These are phyloP conservation scores for Nyctibius bracteatus DNA, from an alignment of 2,113 vertebrate species.

Conservation along the genomic window DNA sequence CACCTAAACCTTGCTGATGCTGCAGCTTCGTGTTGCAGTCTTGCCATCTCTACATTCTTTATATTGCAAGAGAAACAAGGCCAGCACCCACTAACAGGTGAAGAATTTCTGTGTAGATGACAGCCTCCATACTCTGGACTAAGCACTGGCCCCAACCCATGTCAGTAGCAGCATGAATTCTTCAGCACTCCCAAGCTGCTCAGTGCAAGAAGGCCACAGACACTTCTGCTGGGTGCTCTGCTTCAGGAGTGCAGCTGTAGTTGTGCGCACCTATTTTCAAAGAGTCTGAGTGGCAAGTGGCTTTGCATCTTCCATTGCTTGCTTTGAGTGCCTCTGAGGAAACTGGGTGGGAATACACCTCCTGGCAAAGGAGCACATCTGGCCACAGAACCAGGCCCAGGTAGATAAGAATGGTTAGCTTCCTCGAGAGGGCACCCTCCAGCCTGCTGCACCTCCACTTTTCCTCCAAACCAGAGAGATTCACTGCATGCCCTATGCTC, in stretches of 20 bases:
- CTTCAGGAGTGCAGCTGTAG: background rate
- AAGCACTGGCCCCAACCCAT: background rate
- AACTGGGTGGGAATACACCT: background rate
- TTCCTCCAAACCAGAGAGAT: background rate
- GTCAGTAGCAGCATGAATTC: background rate
- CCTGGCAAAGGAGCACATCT: background rate
- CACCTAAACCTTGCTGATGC: background rate
- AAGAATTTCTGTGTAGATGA: background rate
- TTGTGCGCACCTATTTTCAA: background rate
- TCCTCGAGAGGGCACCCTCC: background rate
- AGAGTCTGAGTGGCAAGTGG: too few species aligned
- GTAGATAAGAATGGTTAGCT: background rate
- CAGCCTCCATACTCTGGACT: background rate
- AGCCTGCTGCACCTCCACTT: background rate
- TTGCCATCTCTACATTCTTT: background rate
- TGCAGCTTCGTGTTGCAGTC: background rate
- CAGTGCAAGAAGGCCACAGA: accelerated
- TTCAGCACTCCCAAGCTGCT: background rate
- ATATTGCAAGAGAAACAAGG: background rate
- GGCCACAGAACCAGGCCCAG: background rate
- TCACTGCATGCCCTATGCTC: background rate
- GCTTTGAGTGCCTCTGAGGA: background rate
- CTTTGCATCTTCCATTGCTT: background rate
- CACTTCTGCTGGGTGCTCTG: background rate
- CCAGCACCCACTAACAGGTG: background rate